Conservation (phyloP, 1,140 invertebrate genomes). For the Portunus trituberculatus region DNA sequence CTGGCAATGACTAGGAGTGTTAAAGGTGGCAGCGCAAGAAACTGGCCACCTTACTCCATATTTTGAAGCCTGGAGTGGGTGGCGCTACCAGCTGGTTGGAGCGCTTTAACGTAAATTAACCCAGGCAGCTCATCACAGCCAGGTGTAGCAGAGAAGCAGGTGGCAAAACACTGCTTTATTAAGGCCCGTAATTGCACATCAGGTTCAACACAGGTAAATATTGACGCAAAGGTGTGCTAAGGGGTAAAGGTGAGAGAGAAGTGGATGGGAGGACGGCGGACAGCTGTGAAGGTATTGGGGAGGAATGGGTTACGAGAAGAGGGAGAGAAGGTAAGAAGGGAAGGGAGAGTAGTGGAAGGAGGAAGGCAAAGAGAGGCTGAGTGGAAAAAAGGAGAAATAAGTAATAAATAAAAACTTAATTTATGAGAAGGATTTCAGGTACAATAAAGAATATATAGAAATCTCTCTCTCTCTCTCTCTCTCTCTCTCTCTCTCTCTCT, state of each 20-base stretch:
- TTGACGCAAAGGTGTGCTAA: background rate
- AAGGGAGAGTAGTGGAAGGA: background rate
- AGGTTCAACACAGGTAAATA: background rate
- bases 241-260: background rate
- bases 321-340: background rate
- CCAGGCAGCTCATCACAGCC: too few species aligned
- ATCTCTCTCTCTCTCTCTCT: too few species aligned
- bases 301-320: background rate
- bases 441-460: background rate
- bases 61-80: too few species aligned
- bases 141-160: background rate
- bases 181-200: background rate
- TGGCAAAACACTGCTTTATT: background rate
- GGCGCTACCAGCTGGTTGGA: too few species aligned
- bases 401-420: background rate
- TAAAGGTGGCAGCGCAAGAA: too few species aligned
- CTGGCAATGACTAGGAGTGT: too few species aligned
- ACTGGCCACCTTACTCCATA: too few species aligned
- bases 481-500: too few species aligned
- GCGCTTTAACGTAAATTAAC: too few species aligned
- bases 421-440: background rate
- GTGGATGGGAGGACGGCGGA: background rate
- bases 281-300: background rate
- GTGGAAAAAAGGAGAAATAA: background rate
- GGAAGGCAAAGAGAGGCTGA: too few species aligned